A percentile compares a stretch with the other conserved stretches of the same genome.
Conservation (phyloP, 2,113 vertebrate genomes). For the Cyrtonyx montezumae region DNA sequence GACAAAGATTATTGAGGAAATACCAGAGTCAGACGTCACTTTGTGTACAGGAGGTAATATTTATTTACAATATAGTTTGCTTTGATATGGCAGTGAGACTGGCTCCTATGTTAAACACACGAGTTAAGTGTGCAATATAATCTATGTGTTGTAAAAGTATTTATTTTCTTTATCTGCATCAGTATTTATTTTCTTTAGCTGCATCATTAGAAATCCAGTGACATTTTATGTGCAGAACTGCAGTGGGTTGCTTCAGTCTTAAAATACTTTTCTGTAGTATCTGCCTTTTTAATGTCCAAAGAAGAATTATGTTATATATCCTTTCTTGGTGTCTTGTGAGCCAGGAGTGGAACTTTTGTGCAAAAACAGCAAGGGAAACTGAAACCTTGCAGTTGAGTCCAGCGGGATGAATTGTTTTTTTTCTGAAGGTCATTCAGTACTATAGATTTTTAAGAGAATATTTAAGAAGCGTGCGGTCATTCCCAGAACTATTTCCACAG, state of each 20-base stretch:
- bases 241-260: background rate
- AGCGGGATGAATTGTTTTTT: slow-evolving; percentile 8
- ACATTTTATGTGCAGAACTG: slow-evolving; percentile 37
- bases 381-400: slow-evolving; percentile 5
- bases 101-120: background rate
- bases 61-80: background rate
- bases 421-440: slow-evolving; percentile 13
- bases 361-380: background rate
- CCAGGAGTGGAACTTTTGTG: slow-evolving; percentile 63
- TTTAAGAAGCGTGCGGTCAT: background rate
- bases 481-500: background rate
- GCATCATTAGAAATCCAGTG: slow-evolving; percentile 40
- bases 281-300: slow-evolving; percentile 40
- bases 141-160: background rate
- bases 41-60: slow-evolving; percentile 2
- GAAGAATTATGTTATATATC: background rate
- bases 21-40: background rate
- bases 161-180: background rate
- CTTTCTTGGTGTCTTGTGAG: slow-evolving; percentile 62
- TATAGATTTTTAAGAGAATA: slow-evolving; percentile 12
- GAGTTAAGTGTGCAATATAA: background rate
- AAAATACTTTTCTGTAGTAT: slow-evolving; percentile 29
- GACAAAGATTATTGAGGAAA: slow-evolving; percentile 48
- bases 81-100: background rate
- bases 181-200: background rate